Conservation (phyloP, 2,113 vertebrate genomes). For the Oxygymnocypris stewartii region DNA sequence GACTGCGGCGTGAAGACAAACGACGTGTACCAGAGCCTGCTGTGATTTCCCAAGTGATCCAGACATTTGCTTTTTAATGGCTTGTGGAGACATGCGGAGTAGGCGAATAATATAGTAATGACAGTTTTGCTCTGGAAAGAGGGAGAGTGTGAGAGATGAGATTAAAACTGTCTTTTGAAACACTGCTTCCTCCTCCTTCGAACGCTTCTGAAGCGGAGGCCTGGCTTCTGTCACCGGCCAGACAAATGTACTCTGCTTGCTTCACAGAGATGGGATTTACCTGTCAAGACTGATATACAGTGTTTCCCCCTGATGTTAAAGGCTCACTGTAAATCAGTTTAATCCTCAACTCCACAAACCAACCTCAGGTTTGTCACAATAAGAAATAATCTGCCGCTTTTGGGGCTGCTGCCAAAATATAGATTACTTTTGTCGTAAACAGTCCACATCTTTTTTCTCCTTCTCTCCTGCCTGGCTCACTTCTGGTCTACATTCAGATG, state of each 20-base stretch:
- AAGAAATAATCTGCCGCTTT: slow-evolving; percentile 55
- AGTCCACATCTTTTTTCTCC: slow-evolving; percentile 28
- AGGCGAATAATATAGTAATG: slow-evolving; percentile 7
- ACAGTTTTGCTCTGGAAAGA: slow-evolving; percentile 14
- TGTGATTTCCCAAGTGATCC: slow-evolving; percentile 54
- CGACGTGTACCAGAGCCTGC: slow-evolving; percentile 32
- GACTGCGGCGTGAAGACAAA: slow-evolving; percentile 33
- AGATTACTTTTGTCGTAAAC: slow-evolving; percentile 52
- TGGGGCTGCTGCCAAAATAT: slow-evolving; percentile 48
- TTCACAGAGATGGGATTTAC: slow-evolving; percentile 56
- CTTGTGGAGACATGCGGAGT: slow-evolving; percentile 31
- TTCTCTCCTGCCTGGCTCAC: slow-evolving; percentile 14
- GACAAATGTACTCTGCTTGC: slow-evolving; percentile 48
- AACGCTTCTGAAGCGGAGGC: slow-evolving; percentile 26
- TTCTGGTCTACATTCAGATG: slow-evolving; percentile 9
- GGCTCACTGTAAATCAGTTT: slow-evolving; percentile 62
- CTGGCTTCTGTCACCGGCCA: slow-evolving; percentile 46
- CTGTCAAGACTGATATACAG: slow-evolving; percentile 57
- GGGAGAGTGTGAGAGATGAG: slow-evolving; percentile 21
- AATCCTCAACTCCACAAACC: slow-evolving; percentile 58
- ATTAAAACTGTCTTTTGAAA: slow-evolving; percentile 21
- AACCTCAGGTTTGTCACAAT: slow-evolving; percentile 49
- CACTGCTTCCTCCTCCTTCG: slow-evolving; percentile 12
- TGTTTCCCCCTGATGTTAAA: slow-evolving; percentile 54
- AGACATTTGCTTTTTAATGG: slow-evolving; percentile 47